Base-by-base conservation (phyloP, 1,140 invertebrate genomes). In the Chrysomallon squamiferum region DNA sequence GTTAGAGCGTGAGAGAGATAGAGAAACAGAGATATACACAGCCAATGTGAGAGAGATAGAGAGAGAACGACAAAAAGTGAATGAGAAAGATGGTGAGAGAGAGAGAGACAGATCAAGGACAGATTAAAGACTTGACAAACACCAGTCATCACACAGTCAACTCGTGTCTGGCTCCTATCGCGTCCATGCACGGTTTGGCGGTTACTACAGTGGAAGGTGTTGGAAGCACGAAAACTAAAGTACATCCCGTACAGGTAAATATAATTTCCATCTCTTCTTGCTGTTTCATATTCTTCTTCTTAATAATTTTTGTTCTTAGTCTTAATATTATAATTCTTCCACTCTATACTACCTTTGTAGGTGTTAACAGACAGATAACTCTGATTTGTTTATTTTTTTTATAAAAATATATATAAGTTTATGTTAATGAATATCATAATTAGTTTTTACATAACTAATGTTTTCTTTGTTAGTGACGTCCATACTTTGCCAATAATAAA, bases 71-170 rank as follows among this genome's bases (percentile, higher is more conserved):
- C n/a, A 43, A 11, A 43, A 43, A 43, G 11, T 43, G n/a, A 11
- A n/a, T n/a, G n/a, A n/a, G n/a, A n/a, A n/a, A n/a, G n/a, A n/a
- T n/a, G n/a, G n/a, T n/a, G n/a, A n/a, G n/a, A n/a, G n/a, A n/a
- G 41, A 43, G n/a, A n/a, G 11, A 43, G n/a, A 43, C 90, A 2
- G 88, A 90, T 27, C 80, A 93, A 18, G 88, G 91, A 69, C 88
- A 88, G 7, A 91, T 91, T 68, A 84, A 91, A 68, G n/a, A n/a
- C n/a, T n/a, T n/a, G n/a, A n/a, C n/a, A n/a, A n/a, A n/a, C 32
- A 32, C 29, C 15, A 95, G 94, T 79, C 94, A 97, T 86, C 86
- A 93, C 59, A 90, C 94, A 11, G 92, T 93, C 1, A 97, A 97
- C 82, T 73, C 82, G 7, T 93, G 92, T 77, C 74, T 93, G 29